Evolutionary conservation across 2,113 vertebrate genomes (phyloP), one percentile per base, ranked within the genome.

Genomic region (Lampris incognitus): DNA sequence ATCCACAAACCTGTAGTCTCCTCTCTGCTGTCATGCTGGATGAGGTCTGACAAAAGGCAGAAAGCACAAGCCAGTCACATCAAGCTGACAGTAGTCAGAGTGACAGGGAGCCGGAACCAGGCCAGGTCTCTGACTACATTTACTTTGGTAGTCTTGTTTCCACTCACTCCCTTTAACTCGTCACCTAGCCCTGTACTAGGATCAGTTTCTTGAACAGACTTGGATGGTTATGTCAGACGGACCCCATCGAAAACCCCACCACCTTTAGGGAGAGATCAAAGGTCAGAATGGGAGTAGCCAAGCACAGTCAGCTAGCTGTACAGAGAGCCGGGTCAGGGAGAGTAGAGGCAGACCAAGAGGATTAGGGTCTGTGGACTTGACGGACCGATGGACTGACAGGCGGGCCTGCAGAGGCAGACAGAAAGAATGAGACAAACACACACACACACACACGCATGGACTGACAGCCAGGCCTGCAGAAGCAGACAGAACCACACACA

Each of bases 191-290:
- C 48, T 24, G 24, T 24, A 24, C 24, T 37, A 10, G 56, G 44
- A 38, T 49, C 49, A 40, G n/a, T 38, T 68, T 55, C 10, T 52
- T 6, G 5, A 36, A 48, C 1, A 61, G 38, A 60, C 37, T 3
- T 36, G 60, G 38, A 55, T 73, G 49, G 40, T 66, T n/a, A 44
- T 56, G 49, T 41, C 52, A 46, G 64, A 57, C 9, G 13, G 11
- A 37, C 8, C 13, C 9, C 61, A 6, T 9, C 44, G 2, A 4
- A 4, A 4, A 4, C 65, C 6, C 41, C 38, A 11, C 49, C 76
- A 57, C 49, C 56, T 62, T 58, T 54, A 59, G 6, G 24, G 68
- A 76, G 68, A 57, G 71, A 82, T 87, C 77, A 80, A 3, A 85
- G 81, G 81, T 82, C 69, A 79, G 46, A 36, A 11, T 7, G 3